Evolutionary conservation across 2,888 invertebrate genomes (phyloP).

Genomic region (Habrosyne pyritoides): DNA sequence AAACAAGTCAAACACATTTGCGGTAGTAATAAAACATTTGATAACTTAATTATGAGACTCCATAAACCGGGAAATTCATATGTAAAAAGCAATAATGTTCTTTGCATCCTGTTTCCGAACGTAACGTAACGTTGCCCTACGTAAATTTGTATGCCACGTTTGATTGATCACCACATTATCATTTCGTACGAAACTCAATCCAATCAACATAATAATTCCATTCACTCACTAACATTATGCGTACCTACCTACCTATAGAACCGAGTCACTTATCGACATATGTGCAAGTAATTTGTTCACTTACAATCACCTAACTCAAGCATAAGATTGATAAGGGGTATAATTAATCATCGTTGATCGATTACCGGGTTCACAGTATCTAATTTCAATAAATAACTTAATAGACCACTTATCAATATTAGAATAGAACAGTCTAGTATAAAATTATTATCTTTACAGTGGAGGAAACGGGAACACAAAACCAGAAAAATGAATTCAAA

Average conservation of each 20-base stretch:
- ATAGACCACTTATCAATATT: constrained; percentile 11
- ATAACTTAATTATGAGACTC: not conserved
- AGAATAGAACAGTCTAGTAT: not conserved
- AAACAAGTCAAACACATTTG: not conserved
- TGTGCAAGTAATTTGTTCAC: constrained; percentile 29
- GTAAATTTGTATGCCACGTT: constrained; percentile 44
- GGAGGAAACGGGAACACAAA: not conserved
- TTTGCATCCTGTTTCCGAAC: constrained; percentile 51
- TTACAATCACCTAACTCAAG: constrained; percentile 24
- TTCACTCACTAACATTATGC: constrained; percentile 22
- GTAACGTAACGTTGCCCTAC: constrained; percentile 28
- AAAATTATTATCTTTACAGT: not conserved
- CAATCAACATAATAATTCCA: constrained; percentile 32
- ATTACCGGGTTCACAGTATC: constrained; percentile 37
- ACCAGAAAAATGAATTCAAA: no score
- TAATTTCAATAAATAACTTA: constrained; percentile 23
- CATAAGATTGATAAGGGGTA: constrained; percentile 36
- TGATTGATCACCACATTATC: constrained; percentile 55
- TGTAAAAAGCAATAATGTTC: constrained; percentile 48
- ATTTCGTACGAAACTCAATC: constrained; percentile 32
- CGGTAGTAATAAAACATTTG: not conserved
- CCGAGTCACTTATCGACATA: constrained; percentile 22
- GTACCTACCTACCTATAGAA: not conserved
- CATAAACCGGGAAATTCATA: constrained; percentile 27
- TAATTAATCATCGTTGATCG: constrained; percentile 54